phyloP scores from a whole-genome alignment of 2,113 vertebrate genomes.

The Coryphaenoides rupestris region DNA sequence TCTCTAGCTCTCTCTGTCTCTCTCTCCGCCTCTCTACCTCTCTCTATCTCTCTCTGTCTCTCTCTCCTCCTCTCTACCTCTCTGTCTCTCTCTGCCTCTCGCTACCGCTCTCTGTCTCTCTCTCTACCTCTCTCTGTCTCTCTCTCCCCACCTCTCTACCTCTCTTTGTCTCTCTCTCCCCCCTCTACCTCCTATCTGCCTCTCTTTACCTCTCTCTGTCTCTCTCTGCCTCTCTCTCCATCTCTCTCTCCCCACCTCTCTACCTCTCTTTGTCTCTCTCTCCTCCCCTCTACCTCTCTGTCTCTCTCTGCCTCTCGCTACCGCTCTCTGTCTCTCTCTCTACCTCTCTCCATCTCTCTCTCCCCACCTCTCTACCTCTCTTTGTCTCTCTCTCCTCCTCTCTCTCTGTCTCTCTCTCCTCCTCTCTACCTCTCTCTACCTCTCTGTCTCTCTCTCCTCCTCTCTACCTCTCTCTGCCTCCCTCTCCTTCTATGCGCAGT shows the following conservation, averaged over 20 bases:
- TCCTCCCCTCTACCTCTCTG: constrained; percentile 13
- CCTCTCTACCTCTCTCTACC: constrained; percentile 2
- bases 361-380: constrained; percentile 7
- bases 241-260: constrained; percentile 5
- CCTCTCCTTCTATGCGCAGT: constrained; percentile 19
- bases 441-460: constrained; percentile 4
- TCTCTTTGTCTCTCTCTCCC: constrained; percentile 17
- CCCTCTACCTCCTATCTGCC: constrained; percentile 7
- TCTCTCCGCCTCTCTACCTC: constrained; percentile 10
- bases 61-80: constrained; percentile 8
- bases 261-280: constrained; percentile 5
- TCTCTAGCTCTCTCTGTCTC: constrained; percentile 13
- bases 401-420: constrained; percentile 11
- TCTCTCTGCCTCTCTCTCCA: constrained; percentile 17
- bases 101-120: no score
- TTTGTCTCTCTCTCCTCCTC: constrained; percentile 5
- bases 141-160: constrained; percentile 8
- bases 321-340: constrained; percentile 3
- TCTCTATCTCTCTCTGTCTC: constrained; percentile 13
- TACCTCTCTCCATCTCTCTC: constrained; percentile 5
- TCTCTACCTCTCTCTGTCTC: constrained; percentile 13
- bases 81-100: constrained; percentile 16
- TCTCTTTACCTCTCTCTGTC: constrained; percentile 5
- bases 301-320: constrained; percentile 1
- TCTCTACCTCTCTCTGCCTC: constrained; percentile 13